Evolutionary conservation across 2,888 invertebrate genomes (phyloP), one percentile per base, ranked within the genome.

Genomic region (Lasioglossum malachurum): DNA sequence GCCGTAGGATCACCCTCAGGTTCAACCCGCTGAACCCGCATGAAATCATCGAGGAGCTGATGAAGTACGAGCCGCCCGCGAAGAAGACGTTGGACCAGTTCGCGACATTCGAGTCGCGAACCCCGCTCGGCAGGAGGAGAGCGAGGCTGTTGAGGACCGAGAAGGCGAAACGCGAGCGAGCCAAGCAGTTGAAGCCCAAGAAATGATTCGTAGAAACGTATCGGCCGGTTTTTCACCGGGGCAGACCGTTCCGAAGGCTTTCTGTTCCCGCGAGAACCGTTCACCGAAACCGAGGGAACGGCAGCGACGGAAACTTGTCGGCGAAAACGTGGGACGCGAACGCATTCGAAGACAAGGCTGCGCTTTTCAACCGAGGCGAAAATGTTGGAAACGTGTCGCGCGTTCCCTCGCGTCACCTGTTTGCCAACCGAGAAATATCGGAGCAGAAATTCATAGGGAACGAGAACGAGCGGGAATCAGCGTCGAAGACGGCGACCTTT

Each of bases 1-100:
- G 94, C 2, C 95, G 97, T 71, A 94, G 96, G 35, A 95, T 96
- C n/a, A 94, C 96, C 27, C 93, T 97, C 23, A 95, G 95, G 75
- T 95, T 95, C 81, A 96, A 95, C 41, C 97, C 97, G 0, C 92
- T 97, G 16, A 84, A 94, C 0, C 96, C 96, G 0, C 64, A 90
- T 5, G 97, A 97, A 92, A 93, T 97, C 12, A 92, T 96, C 12
- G 92, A 95, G 3, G 94, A 95, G 7, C 94, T 97, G 14, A 38
- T 96, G 35, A 93, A 93, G 5, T 92, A 92, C 69, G 91, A 94
- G 31, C 90, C 83, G 7, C 87, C 88, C 7, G 49, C 44, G 4
- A 19, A 27, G 3, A 93, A 93, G 60, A 83, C 75, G 23, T 46
- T 93, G 2, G 69, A 87, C 4, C 84, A 88, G 35, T 88, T 92